A percentile compares a stretch with the other conserved stretches of the same genome.
Conservation (phyloP, 2,797 vertebrate genomes). For the Cyclopterus lumpus region DNA sequence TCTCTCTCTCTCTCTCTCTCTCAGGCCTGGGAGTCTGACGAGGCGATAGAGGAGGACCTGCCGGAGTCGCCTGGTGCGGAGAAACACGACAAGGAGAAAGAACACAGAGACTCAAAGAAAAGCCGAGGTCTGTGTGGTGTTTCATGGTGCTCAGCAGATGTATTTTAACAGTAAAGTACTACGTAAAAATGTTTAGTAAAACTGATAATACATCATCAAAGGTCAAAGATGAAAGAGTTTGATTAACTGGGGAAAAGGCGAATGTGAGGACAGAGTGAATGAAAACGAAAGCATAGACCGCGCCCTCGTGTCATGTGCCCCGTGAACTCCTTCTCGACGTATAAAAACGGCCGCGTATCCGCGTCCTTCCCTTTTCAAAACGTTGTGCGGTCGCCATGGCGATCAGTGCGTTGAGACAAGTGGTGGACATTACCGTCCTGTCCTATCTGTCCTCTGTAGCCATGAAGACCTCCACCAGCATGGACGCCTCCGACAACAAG, state of each 20-base stretch:
- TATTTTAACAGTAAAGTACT: neutral
- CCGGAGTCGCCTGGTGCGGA: slow-evolving; percentile 93
- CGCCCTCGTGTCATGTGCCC: neutral
- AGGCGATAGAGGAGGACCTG: slow-evolving; percentile 91
- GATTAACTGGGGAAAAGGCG: too few relatives aligned
- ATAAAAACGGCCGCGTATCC: slow-evolving; percentile 28
- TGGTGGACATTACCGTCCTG: slow-evolving; percentile 30
- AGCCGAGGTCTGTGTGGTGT: slow-evolving; percentile 82
- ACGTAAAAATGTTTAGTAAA: neutral
- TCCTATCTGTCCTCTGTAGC: slow-evolving; percentile 74
- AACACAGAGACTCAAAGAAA: slow-evolving; percentile 92
- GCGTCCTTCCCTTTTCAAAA: neutral
- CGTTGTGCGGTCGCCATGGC: neutral
- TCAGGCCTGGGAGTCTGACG: slow-evolving; percentile 87
- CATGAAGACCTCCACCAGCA: slow-evolving; percentile 86
- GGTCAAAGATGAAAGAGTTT: neutral
- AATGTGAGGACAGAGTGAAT: too few relatives aligned
- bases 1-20: too few relatives aligned
- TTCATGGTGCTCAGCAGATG: neutral
- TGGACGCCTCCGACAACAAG: slow-evolving; percentile 93
- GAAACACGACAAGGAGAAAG: slow-evolving; percentile 95
- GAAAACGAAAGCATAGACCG: slow-evolving; percentile 17
- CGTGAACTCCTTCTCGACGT: neutral
- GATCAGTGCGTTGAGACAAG: slow-evolving; percentile 23
- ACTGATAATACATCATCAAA: neutral